A percentile compares a stretch with the other conserved stretches of the same genome.
Conservation (phyloP, 2,113 vertebrate genomes). For the Anoplopoma fimbria region DNA sequence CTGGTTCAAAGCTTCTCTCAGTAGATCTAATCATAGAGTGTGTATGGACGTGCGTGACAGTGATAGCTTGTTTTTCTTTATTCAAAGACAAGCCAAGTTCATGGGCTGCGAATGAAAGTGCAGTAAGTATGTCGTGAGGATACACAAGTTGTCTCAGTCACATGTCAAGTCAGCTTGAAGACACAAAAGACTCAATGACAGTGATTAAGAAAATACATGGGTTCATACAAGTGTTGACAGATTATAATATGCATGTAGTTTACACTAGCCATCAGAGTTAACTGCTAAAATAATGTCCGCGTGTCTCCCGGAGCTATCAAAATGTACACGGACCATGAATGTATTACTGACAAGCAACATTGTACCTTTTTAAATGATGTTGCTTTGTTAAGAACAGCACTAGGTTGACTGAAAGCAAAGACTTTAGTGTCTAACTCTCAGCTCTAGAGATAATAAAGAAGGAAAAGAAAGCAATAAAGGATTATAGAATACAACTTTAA, state of each 20-base stretch:
- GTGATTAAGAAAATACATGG: too few species aligned
- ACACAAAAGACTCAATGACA: too few species aligned
- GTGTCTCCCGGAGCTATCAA: too few species aligned
- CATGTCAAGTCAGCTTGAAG: too few species aligned
- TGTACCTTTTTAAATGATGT: neutral
- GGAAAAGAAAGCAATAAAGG: too few species aligned
- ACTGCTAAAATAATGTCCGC: too few species aligned
- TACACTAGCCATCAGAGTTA: too few species aligned
- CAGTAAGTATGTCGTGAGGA: neutral
- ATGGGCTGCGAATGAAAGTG: neutral
- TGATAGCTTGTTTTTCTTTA: slow-evolving; percentile 19
- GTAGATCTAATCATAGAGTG: neutral
- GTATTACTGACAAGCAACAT: neutral
- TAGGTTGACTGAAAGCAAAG: neutral
- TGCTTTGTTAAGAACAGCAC: neutral
- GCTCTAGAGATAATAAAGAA: neutral
- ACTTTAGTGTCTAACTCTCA: neutral
- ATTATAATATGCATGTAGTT: too few species aligned
- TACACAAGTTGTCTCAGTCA: neutral
- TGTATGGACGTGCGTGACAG: slow-evolving; percentile 17
- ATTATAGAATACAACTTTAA: neutral
- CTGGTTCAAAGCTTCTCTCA: neutral
- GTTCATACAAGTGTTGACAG: too few species aligned
- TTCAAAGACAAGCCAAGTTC: neutral
- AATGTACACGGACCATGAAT: too few species aligned